Percentiles rank a stretch among this genome's conserved stretches.
These are phyloP conservation scores for Spilosoma lubricipeda DNA, from an alignment of 2,888 invertebrate species.

Conservation along the genomic window DNA sequence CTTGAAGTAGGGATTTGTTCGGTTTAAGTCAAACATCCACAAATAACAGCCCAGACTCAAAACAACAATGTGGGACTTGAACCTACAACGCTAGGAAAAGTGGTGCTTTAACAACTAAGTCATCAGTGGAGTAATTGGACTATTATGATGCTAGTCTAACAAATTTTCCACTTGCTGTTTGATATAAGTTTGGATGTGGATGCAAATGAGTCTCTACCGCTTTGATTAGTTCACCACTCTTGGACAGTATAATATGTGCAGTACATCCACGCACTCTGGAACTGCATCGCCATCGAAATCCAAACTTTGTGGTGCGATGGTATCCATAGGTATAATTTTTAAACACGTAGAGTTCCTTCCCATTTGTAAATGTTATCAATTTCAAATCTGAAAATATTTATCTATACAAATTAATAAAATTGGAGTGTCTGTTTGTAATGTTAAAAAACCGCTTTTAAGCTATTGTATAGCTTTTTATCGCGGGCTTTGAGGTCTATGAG, in stretches of 20 bases:
- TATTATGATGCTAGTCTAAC: background rate
- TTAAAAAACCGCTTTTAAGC: too few species aligned
- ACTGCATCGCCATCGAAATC: conserved; percentile 44
- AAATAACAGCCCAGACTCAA: too few species aligned
- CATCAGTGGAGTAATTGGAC: background rate
- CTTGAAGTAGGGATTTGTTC: background rate
- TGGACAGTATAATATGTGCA: conserved; percentile 44
- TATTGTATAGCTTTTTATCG: too few species aligned
- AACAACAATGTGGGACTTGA: too few species aligned
- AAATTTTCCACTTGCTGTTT: conserved; percentile 9
- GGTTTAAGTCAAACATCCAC: too few species aligned
- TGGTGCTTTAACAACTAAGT: too few species aligned
- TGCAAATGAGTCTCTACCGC: conserved; percentile 41
- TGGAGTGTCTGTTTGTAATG: too few species aligned
- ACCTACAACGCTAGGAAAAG: background rate
- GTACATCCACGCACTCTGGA: conserved; percentile 32
- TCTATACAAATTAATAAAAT: too few species aligned
- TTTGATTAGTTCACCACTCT: conserved; percentile 26
- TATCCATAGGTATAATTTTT: conserved; percentile 53
- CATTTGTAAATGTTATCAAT: conserved; percentile 18
- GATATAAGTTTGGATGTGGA: conserved; percentile 30
- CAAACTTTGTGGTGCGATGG: conserved; percentile 18
- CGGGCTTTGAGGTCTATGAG: too few species aligned
- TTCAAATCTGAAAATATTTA: conserved; percentile 14
- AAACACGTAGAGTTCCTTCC: conserved; percentile 51